A percentile compares a stretch with the other conserved stretches of the same genome.
Conservation (phyloP, 2,113 vertebrate genomes). For the Tachysurus vachellii region DNA sequence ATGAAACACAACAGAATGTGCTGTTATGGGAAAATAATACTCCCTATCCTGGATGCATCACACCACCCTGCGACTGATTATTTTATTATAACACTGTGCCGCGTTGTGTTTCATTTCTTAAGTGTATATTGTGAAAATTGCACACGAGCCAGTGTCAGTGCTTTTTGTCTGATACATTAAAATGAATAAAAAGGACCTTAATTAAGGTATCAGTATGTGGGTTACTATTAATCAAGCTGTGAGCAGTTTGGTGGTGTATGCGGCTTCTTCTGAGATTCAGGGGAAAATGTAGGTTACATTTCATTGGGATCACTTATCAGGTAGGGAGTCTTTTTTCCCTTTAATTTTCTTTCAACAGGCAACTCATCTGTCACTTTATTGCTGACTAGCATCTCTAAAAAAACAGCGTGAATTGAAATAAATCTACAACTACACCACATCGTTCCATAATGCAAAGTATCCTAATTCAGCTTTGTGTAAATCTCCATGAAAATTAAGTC, state of each 20-base stretch:
- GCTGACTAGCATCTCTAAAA: slow-evolving; percentile 21
- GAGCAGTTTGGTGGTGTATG: background rate
- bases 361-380: slow-evolving; percentile 30
- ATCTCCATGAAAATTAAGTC: slow-evolving; percentile 2
- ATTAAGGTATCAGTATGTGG: background rate
- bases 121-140: background rate
- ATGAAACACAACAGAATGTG: background rate
- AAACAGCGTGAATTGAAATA: background rate
- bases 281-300: background rate
- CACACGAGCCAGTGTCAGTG: background rate
- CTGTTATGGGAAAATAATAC: background rate
- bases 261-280: background rate
- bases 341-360: slow-evolving; percentile 16
- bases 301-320: background rate
- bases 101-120: background rate
- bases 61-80: background rate
- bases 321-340: background rate
- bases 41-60: background rate
- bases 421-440: background rate
- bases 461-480: background rate
- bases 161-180: background rate
- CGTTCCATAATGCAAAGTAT: background rate
- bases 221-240: background rate
- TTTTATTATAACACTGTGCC: background rate
- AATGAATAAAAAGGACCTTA: slow-evolving; percentile 8